Evolutionary conservation across 2,888 invertebrate species (phyloP).

Genomic region (Asteroscopus sphinx): DNA sequence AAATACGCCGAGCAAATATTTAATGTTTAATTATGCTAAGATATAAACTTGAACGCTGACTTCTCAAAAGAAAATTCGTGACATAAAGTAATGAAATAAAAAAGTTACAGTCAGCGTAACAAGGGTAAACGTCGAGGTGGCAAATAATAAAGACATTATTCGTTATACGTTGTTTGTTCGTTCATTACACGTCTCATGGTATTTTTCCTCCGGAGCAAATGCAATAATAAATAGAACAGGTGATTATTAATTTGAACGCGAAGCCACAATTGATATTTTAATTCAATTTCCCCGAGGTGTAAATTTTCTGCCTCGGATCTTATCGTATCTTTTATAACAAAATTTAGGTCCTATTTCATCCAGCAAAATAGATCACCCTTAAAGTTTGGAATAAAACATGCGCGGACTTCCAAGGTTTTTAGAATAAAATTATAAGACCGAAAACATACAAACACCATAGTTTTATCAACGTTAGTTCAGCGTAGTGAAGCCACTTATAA

Average conservation of each 20-base stretch:
- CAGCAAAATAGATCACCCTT: conserved; percentile 7
- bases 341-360: background rate
- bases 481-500: too few relatives aligned
- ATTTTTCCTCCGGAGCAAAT: conserved; percentile 10
- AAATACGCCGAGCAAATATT: background rate
- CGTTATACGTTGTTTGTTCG: too few relatives aligned
- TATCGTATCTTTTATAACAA: background rate
- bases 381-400: background rate
- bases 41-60: conserved; percentile 9
- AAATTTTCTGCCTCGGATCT: conserved; percentile 8
- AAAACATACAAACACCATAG: too few relatives aligned
- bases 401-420: too few relatives aligned
- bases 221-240: conserved; percentile 5
- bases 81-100: conserved; percentile 26
- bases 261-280: conserved; percentile 8
- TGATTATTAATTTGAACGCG: conserved; percentile 13
- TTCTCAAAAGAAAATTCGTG: conserved; percentile 17
- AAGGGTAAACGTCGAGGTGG: conserved; percentile 17
- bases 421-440: too few relatives aligned
- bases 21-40: background rate
- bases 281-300: conserved; percentile 3
- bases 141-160: conserved; percentile 28
- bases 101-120: conserved; percentile 22
- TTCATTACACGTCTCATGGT: conserved; percentile 1
- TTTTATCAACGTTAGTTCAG: too few relatives aligned